phyloP scores from a whole-genome alignment of 1,140 invertebrate genomes.

The Caerostris darwini region DNA sequence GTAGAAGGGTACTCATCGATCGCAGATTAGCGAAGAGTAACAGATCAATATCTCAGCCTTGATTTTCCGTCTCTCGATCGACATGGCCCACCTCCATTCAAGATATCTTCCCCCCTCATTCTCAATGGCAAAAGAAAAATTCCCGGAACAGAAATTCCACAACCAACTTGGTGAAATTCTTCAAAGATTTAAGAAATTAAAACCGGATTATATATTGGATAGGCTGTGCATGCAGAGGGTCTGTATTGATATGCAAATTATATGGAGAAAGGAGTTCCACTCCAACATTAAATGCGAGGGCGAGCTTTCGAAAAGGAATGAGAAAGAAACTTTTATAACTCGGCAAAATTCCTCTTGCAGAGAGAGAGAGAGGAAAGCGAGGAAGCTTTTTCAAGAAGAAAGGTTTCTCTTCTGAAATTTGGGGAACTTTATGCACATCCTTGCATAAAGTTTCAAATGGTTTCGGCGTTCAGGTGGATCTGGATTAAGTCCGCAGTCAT shows the following conservation, averaged over 20 bases:
- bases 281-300: constrained; percentile 24
- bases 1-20: constrained; percentile 15
- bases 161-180: constrained; percentile 7
- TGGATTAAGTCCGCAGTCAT: background rate
- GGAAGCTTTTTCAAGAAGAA: background rate
- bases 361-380: background rate
- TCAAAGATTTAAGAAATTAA: constrained; percentile 76
- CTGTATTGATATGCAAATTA: constrained; percentile 72
- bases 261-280: constrained; percentile 47
- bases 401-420: background rate
- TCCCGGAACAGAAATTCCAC: constrained; percentile 44
- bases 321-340: constrained; percentile 23
- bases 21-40: constrained; percentile 49
- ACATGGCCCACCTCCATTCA: background rate
- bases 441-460: background rate
- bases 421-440: background rate
- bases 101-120: background rate
- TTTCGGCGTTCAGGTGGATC: background rate
- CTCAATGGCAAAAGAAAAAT: background rate
- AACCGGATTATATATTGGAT: constrained; percentile 65
- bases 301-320: background rate
- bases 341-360: background rate
- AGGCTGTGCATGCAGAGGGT: background rate
- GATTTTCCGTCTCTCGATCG: constrained; percentile 21
- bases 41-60: constrained; percentile 61